A percentile compares a stretch with the other conserved stretches of the same genome.
phyloP scores from a whole-genome alignment of 2,888 invertebrate genomes.

The Conchocele bisecta region DNA sequence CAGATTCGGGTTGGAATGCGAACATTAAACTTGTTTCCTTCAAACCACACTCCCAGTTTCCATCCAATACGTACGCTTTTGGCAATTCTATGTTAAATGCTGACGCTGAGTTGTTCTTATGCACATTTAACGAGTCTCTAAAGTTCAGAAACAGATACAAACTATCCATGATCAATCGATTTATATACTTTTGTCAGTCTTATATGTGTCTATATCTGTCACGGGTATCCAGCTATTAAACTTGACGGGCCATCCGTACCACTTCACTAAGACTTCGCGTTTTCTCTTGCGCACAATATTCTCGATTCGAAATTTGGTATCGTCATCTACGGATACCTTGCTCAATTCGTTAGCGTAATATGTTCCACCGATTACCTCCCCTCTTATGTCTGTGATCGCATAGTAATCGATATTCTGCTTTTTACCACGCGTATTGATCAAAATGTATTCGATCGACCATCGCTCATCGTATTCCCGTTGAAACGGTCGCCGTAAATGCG shows the following conservation, averaged over 20 bases:
- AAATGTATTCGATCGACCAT: slow-evolving; percentile 14
- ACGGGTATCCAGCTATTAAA: slow-evolving; percentile 7
- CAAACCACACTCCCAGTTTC: too few species aligned
- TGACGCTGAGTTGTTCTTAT: too few species aligned
- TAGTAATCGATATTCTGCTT: slow-evolving; percentile 7
- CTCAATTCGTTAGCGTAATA: slow-evolving; percentile 17
- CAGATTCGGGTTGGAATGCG: too few species aligned
- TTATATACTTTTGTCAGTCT: too few species aligned
- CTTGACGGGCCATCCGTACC: slow-evolving; percentile 4
- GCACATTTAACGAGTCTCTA: too few species aligned
- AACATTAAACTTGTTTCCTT: too few species aligned
- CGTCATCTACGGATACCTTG: background rate
- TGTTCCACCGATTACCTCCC: slow-evolving; percentile 9
- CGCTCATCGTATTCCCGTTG: slow-evolving; percentile 19
- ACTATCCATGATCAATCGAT: too few species aligned
- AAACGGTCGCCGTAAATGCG: slow-evolving; percentile 13
- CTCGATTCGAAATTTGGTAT: slow-evolving; percentile 17
- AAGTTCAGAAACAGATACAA: too few species aligned
- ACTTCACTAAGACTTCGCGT: slow-evolving; percentile 7
- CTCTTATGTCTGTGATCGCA: slow-evolving; percentile 10
- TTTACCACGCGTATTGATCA: background rate
- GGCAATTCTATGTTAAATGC: too few species aligned
- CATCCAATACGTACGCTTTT: too few species aligned
- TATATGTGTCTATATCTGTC: background rate
- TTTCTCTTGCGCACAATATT: slow-evolving; percentile 1